Percentiles rank a stretch among this genome's conserved stretches.
Evolutionary conservation across 2,113 vertebrate species (phyloP).

Genomic region (Orcinus orca): DNA sequence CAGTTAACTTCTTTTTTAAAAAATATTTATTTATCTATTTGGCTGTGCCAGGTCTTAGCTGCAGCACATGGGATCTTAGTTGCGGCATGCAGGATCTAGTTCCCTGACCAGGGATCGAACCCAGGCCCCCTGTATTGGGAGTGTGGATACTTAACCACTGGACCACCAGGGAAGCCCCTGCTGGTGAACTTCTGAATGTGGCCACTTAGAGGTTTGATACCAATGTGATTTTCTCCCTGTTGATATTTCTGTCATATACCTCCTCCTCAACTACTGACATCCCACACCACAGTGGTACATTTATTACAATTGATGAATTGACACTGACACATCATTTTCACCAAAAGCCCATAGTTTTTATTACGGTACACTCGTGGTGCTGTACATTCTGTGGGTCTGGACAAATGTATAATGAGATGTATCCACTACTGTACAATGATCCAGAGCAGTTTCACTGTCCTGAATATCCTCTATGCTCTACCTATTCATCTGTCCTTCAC

Average conservation of each 20-base stretch:
- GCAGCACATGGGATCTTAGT: no score
- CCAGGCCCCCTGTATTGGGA: no score
- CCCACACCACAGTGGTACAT: neutral
- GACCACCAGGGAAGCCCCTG: no score
- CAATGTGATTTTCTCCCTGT: neutral
- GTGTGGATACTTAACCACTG: no score
- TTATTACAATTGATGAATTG: neutral
- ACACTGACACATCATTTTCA: neutral
- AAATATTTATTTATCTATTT: no score
- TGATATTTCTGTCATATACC: neutral
- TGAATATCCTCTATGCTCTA: neutral
- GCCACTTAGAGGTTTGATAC: neutral
- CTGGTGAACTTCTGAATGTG: neutral
- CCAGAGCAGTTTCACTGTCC: neutral
- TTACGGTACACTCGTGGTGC: rapidly evolving
- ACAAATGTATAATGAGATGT: neutral
- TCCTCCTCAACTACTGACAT: neutral
- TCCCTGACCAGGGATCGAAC: no score
- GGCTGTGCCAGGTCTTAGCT: no score
- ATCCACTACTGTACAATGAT: neutral
- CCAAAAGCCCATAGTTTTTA: neutral
- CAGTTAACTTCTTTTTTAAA: neutral
- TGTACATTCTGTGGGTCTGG: no score
- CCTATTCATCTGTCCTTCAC: neutral
- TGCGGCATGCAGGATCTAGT: no score